A percentile compares a stretch with the other conserved stretches of the same genome.
Conservation (phyloP, 2,113 vertebrate species). For the Zingel zingel region DNA sequence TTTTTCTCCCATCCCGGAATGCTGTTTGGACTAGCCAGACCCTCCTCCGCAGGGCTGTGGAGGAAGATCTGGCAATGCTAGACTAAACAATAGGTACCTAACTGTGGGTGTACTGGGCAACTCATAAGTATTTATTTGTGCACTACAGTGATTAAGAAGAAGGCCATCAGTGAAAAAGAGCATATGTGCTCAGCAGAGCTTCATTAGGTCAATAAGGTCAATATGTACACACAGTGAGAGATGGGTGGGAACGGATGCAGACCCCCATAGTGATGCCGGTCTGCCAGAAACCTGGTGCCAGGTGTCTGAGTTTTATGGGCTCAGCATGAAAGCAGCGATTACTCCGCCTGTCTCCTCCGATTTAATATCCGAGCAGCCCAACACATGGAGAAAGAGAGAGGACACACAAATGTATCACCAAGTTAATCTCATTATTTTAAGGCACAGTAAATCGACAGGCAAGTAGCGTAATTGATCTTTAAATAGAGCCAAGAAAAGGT, state of each 20-base stretch:
- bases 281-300: conserved; percentile 76
- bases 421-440: conserved; percentile 10
- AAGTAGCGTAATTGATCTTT: conserved; percentile 14
- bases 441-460: not conserved
- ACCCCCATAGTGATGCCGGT: conserved; percentile 54
- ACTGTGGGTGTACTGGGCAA: not conserved
- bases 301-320: conserved; percentile 77
- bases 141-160: conserved; percentile 44
- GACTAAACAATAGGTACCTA: no score
- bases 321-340: conserved; percentile 71
- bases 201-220: conserved; percentile 65
- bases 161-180: conserved; percentile 35
- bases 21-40: no score
- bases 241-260: conserved; percentile 61
- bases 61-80: no score
- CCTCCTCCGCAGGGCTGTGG: no score
- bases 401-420: conserved; percentile 25
- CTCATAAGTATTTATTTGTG: conserved; percentile 29
- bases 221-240: conserved; percentile 44
- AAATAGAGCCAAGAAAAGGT: conserved; percentile 12
- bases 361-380: conserved; percentile 54
- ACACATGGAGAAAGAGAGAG: conserved; percentile 24
- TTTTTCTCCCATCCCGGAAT: no score
- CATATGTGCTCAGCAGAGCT: conserved; percentile 65
- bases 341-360: conserved; percentile 67